Conservation (phyloP, 2,797 vertebrate species). For the Semaprochilodus insignis region DNA sequence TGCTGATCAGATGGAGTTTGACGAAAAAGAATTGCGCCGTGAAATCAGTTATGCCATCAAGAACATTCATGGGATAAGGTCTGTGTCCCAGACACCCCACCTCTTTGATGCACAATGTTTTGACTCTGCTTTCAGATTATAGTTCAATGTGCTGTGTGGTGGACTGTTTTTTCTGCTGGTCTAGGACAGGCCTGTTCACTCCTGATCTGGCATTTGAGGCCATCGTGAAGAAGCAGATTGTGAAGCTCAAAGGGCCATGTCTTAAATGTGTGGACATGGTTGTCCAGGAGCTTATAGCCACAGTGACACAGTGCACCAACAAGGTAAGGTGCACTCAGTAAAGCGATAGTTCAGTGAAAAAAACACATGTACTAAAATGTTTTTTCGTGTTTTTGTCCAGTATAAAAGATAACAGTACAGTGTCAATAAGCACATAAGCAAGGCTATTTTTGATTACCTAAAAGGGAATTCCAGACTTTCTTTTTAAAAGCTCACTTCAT, state of each 20-base stretch:
- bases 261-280: slow-evolving; percentile 91
- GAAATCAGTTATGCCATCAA: slow-evolving; percentile 96
- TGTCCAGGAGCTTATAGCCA: slow-evolving; percentile 87
- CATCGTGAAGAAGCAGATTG: slow-evolving; percentile 93
- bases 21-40: slow-evolving; percentile 86
- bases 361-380: background rate
- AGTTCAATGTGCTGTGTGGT: slow-evolving; percentile 16
- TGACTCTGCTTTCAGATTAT: slow-evolving; percentile 15
- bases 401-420: background rate
- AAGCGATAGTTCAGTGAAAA: background rate
- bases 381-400: background rate
- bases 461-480: too few relatives aligned
- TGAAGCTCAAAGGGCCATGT: slow-evolving; percentile 87
- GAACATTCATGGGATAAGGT: slow-evolving; percentile 95
- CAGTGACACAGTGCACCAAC: slow-evolving; percentile 87
- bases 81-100: slow-evolving; percentile 57
- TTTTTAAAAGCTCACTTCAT: too few relatives aligned
- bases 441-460: background rate
- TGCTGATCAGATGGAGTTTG: slow-evolving; percentile 85
- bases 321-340: slow-evolving; percentile 78
- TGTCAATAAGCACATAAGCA: background rate
- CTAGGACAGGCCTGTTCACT: slow-evolving; percentile 86
- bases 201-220: slow-evolving; percentile 94
- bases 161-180: slow-evolving; percentile 34
- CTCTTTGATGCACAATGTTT: background rate